Conservation (phyloP, 2,888 invertebrate species). For the Diplolepis rosae region DNA sequence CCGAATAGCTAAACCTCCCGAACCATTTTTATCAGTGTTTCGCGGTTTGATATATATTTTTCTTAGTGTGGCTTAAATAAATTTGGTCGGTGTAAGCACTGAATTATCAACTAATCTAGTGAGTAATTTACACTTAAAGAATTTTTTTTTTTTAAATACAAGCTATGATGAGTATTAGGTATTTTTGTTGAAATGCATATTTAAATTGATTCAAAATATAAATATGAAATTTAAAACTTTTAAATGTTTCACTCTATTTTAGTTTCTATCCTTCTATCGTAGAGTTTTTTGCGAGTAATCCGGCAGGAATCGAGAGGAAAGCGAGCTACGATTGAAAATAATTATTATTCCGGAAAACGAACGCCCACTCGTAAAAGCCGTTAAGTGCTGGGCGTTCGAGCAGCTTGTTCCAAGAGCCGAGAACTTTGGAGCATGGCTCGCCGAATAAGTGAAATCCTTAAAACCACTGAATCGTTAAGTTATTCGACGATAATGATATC, state of each 20-base stretch:
- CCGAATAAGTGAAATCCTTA: constrained; percentile 14
- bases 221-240: background rate
- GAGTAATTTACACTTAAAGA: too few relatives aligned
- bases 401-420: constrained; percentile 23
- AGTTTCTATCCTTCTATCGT: background rate
- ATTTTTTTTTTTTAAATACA: too few relatives aligned
- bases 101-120: too few relatives aligned
- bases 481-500: constrained; percentile 22
- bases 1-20: too few relatives aligned
- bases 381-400: constrained; percentile 49
- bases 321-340: constrained; percentile 38
- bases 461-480: constrained; percentile 25
- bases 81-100: too few relatives aligned
- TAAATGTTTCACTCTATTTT: background rate
- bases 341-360: constrained; percentile 44
- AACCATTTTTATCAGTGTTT: too few relatives aligned
- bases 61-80: too few relatives aligned
- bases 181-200: background rate
- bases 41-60: too few relatives aligned
- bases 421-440: constrained; percentile 6
- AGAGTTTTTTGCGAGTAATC: background rate
- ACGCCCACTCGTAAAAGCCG: constrained; percentile 43
- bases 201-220: background rate
- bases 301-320: background rate
- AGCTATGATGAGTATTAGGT: too few relatives aligned